These are phyloP conservation scores for Virgularia gustaviana DNA, from an alignment of 92 coral and sea anemone species.

Conservation along the genomic window DNA sequence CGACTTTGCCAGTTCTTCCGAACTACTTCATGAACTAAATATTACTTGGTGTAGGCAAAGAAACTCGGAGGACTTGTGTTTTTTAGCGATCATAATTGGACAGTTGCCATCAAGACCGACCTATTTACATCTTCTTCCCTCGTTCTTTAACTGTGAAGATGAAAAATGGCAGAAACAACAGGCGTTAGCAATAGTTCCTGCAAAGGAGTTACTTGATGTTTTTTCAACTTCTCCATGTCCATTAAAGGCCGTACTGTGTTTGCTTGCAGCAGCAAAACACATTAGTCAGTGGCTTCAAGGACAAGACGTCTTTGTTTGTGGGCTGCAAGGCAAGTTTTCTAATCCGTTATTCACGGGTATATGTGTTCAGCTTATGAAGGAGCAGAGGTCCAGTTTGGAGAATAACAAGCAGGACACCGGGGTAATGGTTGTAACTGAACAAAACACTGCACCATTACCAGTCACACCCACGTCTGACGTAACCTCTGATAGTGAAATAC, in stretches of 20 bases:
- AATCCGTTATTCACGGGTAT: background rate
- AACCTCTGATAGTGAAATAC: no score
- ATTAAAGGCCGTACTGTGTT: background rate
- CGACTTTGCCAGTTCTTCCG: constrained; percentile 58
- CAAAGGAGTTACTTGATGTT: background rate
- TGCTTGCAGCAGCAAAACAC: background rate
- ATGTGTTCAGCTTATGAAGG: constrained; percentile 29
- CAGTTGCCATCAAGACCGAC: constrained; percentile 70
- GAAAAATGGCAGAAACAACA: background rate
- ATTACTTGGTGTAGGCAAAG: constrained; percentile 86
- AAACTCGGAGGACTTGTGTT: constrained; percentile 47
- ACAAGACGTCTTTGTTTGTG: background rate
- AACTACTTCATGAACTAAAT: constrained; percentile 83
- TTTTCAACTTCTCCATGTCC: background rate
- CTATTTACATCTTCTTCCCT: constrained; percentile 69
- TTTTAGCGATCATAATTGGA: constrained; percentile 61
- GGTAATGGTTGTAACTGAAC: no score
- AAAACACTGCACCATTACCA: no score
- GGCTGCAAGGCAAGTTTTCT: constrained; percentile 2
- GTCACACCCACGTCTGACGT: no score
- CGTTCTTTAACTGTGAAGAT: constrained; percentile 36
- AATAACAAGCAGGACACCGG: no score
- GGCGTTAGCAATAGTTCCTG: background rate
- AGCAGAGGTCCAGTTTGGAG: no score
- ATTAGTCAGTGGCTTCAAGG: background rate